Base-by-base conservation (phyloP, 2,797 vertebrate species). In the Erpetoichthys calabaricus region DNA sequence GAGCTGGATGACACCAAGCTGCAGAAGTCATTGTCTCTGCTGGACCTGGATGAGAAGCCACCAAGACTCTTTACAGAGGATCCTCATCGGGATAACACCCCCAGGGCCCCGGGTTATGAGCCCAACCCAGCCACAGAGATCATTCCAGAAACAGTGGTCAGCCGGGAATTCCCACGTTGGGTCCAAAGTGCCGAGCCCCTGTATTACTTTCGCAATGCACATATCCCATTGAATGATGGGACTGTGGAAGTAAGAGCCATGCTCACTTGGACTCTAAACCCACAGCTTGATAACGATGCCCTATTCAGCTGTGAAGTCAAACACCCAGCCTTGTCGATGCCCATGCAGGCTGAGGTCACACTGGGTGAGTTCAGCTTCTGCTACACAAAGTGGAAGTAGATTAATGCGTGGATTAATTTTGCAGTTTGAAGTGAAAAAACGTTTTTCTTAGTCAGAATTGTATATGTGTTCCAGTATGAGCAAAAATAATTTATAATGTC, bases 261-360 rank as follows among this genome's bases (percentile, higher is more conserved):
- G 67, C 86, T 97, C 58, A 94, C 89, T 61, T 97, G 92, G 94
- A 91, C 86, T 25, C 85, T 97, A 56, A 94, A 94, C 79, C 93
- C 92, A 0, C 89, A 91, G 67, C 84, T 94, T 4, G 92, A 97
- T 80, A 93, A 91, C 0, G 89, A 95, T 45, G 93, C 92, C 0
- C 86, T 96, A 56, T 96, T 97, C 81, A 94, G 92, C 83, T 97
- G 94, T 3, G 91, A 95, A 80, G 92, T 97, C 72, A 92, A 91
- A 73, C 94, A 97, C 72, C 92, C 92, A 0, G 94, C 92, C 0
- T 88, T 97, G 70, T 92, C 91, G 44, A 95, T 95, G 92, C 88
- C 92, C 72, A 97, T 97, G 93, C 90, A 95, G 79, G 81, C 92
- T 0, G 92, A 95, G 72, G 90, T 94, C 70, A 94, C 86, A 0